phyloP scores from a whole-genome alignment of 1,140 invertebrate genomes.

The Tetragnatha versicolor region DNA sequence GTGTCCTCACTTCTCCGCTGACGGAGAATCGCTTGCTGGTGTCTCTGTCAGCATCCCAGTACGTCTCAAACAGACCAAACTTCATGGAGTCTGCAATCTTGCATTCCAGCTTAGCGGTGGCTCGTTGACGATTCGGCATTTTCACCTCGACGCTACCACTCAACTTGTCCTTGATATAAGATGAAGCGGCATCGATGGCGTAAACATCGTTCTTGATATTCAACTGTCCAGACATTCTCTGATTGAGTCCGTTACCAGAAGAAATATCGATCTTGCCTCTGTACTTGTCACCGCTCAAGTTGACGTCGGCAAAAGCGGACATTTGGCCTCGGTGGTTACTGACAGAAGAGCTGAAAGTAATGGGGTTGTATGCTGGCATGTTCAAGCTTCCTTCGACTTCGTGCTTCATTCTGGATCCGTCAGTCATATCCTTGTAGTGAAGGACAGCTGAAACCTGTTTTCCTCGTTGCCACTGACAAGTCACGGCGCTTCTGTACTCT shows the following conservation, averaged over 20 bases:
- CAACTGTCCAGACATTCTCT: conserved; percentile 3
- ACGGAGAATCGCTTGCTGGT: conserved; percentile 26
- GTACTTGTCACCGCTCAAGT: conserved; percentile 24
- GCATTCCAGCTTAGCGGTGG: conserved; percentile 16
- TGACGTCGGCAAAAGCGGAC: conserved; percentile 3
- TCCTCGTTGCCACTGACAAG: conserved; percentile 44
- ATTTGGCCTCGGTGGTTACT: not conserved
- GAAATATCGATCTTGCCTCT: conserved; percentile 7
- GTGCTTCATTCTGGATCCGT: not conserved
- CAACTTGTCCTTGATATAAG: not conserved
- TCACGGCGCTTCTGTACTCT: conserved; percentile 21
- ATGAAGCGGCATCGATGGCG: conserved; percentile 1
- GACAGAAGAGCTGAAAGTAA: not conserved
- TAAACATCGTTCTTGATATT: conserved; percentile 22
- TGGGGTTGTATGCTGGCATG: conserved; percentile 5
- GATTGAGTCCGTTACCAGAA: conserved; percentile 14
- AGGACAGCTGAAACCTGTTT: not conserved
- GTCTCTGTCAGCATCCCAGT: conserved; percentile 53
- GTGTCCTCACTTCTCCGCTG: conserved; percentile 14
- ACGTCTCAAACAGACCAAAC: conserved; percentile 32
- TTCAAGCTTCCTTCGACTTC: conserved; percentile 33
- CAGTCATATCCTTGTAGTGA: conserved; percentile 43
- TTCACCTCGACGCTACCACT: conserved; percentile 32
- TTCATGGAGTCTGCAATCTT: conserved; percentile 2
- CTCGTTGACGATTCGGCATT: conserved; percentile 17